Conservation (phyloP, 2,113 vertebrate species). For the Dromas ardeola region DNA sequence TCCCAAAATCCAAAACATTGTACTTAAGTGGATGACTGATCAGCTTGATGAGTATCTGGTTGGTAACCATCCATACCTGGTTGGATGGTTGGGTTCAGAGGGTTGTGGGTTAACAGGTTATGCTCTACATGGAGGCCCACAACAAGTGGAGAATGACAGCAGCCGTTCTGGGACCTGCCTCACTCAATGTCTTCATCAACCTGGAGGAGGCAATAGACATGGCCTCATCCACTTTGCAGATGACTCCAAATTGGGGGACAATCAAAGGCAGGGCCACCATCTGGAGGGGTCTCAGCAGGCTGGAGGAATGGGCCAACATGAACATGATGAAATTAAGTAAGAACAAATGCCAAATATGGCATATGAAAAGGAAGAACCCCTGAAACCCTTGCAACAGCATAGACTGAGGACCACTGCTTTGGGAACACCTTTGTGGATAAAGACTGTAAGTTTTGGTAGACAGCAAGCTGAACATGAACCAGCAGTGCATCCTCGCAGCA, state of each 20-base stretch:
- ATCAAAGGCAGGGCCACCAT: neutral
- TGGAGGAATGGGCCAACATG: neutral
- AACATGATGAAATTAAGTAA: rapidly evolving
- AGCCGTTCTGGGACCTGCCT: neutral
- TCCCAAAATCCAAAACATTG: neutral
- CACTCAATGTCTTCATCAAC: rapidly evolving
- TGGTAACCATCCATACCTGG: too few species aligned
- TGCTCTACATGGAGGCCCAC: rapidly evolving
- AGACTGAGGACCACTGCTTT: neutral
- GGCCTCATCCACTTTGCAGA: neutral
- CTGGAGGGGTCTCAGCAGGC: neutral
- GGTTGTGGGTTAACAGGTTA: neutral
- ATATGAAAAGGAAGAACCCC: neutral
- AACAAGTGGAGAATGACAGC: neutral
- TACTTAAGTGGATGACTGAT: neutral
- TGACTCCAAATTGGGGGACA: rapidly evolving
- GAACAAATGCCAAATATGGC: neutral
- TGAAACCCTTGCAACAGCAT: neutral
- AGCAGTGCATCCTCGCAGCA: neutral
- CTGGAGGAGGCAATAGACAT: neutral
- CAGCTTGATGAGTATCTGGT: neutral
- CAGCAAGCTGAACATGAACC: neutral
- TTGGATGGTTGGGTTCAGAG: neutral
- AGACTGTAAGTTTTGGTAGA: neutral
- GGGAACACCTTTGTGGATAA: neutral